phyloP scores from a whole-genome alignment of 2,113 vertebrate genomes.

The Sinosuthora webbiana region DNA sequence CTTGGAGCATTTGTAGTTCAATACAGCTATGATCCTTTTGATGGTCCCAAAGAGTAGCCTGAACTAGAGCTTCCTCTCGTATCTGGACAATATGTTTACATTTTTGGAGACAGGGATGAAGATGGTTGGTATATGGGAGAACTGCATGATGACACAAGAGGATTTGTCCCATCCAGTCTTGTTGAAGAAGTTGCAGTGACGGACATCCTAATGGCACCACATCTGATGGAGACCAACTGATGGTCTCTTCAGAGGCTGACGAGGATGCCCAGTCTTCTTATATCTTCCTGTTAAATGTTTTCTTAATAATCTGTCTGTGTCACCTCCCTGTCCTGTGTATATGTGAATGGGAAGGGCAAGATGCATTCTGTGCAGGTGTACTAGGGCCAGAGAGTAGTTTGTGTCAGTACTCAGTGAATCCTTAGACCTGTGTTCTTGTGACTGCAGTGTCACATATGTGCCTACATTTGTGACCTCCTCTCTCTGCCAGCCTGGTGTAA shows the following conservation, averaged over 20 bases:
- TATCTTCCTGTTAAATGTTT: background rate
- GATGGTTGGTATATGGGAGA: background rate
- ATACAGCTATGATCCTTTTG: background rate
- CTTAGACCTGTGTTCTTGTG: background rate
- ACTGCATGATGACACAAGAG: background rate
- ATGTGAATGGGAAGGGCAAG: background rate
- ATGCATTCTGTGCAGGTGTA: background rate
- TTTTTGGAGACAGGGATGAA: background rate
- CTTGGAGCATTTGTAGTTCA: background rate
- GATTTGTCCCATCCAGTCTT: background rate
- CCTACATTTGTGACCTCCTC: background rate
- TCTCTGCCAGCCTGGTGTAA: background rate
- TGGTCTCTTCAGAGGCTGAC: background rate
- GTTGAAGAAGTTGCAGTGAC: background rate
- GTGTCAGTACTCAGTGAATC: background rate
- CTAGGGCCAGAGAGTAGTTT: background rate
- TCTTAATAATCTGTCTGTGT: background rate
- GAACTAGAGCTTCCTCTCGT: background rate
- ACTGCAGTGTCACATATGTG: background rate
- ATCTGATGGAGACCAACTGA: background rate
- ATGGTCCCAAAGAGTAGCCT: background rate
- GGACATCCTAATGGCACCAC: background rate
- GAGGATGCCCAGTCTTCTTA: background rate
- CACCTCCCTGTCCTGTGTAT: background rate
- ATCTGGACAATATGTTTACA: background rate